Base-by-base conservation (phyloP, 2,888 invertebrate genomes). In the Eilema griseolum region DNA sequence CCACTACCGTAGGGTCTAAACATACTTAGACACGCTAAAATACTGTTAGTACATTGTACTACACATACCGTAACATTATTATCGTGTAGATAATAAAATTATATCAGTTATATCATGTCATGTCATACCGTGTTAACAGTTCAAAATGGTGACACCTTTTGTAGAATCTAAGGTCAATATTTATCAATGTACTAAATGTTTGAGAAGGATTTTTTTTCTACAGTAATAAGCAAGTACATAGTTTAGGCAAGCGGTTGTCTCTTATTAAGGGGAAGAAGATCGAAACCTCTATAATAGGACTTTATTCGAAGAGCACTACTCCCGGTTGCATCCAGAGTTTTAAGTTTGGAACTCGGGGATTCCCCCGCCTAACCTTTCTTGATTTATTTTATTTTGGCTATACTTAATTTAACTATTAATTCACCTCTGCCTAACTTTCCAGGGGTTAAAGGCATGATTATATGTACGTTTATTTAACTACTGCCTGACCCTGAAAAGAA, bases 51-150 rank as follows among this genome's bases (percentile, higher is more conserved):
- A 28, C 26, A 23, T 59, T 3, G 12, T 61, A 57, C 56, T n/a
- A 28, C 37, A 57, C 61, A 16, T 14, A 62, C 52, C 24, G 23
- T 56, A 57, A 37, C 24, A 69, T 20, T 60, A 46, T 16, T 59
- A 31, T 61, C 28, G 28, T 56, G 41, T 61, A 74, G 81, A 63
- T 75, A 83, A 80, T 41, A 37, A 63, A 71, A 72, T 80, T 83
- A 78, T 73, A 75, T 81, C 71, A 80, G 72, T 74, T 78, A 80
- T 80, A 52, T 71, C 60, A 67, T 41, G 60, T 61, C 61, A 37
- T 61, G 31, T 61, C 56, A 71, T 52, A 56, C 10, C 23, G 26
- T n/a, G 61, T 16, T 71, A 67, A 63, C 11, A 71, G 41, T 67
- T 66, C 23, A 61, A 62, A 46, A 66, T 41, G 57, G 69, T 73